These are phyloP conservation scores for Pristionchus mayeri DNA, from an alignment of 2,888 invertebrate species.

Conservation along the genomic window DNA sequence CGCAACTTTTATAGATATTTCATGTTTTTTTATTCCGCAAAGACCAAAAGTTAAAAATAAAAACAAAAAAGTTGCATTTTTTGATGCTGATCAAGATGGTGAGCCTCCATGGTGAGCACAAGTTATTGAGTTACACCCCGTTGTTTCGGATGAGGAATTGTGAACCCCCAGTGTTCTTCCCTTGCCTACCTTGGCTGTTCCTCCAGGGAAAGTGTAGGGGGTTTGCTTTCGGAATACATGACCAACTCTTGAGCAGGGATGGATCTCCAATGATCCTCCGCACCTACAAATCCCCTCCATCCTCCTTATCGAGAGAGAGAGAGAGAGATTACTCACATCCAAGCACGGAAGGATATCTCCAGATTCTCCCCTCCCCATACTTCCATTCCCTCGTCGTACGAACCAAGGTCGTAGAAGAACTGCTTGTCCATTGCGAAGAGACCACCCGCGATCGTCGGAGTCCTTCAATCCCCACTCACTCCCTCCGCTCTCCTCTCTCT, in stretches of 20 bases:
- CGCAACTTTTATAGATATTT: too few relatives aligned
- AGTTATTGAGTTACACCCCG: too few relatives aligned
- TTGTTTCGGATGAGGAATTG: too few relatives aligned
- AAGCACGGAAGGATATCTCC: constrained; percentile 93
- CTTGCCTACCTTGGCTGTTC: constrained; percentile 83
- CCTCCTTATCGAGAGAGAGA: constrained; percentile 13
- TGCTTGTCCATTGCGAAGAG: constrained; percentile 92
- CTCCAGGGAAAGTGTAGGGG: constrained; percentile 99
- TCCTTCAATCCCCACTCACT: constrained; percentile 79
- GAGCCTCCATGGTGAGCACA: too few relatives aligned
- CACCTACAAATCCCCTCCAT: constrained; percentile 80
- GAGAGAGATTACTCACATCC: constrained; percentile 41
- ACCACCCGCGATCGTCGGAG: constrained; percentile 98
- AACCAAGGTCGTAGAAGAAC: constrained; percentile 97
- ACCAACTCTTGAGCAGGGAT: constrained; percentile 94
- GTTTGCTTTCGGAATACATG: constrained; percentile 98
- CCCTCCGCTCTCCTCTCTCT: background rate
- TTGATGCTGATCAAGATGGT: too few relatives aligned
- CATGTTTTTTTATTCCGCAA: too few relatives aligned
- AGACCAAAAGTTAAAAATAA: too few relatives aligned
- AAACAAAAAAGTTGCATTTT: too few relatives aligned
- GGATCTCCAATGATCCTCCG: constrained; percentile 94
- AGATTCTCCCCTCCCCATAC: constrained; percentile 97
- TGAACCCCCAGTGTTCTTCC: background rate
- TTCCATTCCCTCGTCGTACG: constrained; percentile 99